Percentiles rank a stretch among this genome's conserved stretches.
Conservation (phyloP, 2,888 invertebrate genomes). For the Reticulitermes lucifugus region DNA sequence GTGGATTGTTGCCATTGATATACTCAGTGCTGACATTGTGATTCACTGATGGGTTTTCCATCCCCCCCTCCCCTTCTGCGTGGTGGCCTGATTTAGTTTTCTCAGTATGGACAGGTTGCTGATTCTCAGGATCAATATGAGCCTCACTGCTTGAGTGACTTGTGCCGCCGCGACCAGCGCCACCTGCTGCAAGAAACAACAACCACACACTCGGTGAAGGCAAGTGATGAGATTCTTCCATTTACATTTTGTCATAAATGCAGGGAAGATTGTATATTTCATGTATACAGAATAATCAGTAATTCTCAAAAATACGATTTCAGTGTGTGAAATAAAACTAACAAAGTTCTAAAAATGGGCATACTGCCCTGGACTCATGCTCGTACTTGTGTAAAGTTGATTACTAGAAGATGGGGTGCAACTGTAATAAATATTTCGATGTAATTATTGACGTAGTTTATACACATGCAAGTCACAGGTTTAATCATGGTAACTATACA, state of each 20-base stretch:
- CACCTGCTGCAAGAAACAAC: constrained; percentile 52
- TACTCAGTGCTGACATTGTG: constrained; percentile 70
- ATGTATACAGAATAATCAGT: neutral
- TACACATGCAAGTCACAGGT: too few relatives aligned
- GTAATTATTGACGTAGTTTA: too few relatives aligned
- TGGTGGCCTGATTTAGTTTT: constrained; percentile 57
- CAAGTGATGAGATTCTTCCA: constrained; percentile 33
- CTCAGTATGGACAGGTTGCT: constrained; percentile 13
- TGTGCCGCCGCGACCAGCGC: constrained; percentile 44
- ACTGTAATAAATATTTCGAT: too few relatives aligned
- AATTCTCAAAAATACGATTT: neutral
- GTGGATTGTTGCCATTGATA: constrained; percentile 67
- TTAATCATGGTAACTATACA: neutral
- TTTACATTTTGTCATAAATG: neutral
- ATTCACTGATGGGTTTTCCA: constrained; percentile 62
- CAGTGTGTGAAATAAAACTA: neutral
- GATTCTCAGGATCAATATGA: constrained; percentile 50
- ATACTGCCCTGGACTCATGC: too few relatives aligned
- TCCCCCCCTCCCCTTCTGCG: constrained; percentile 56
- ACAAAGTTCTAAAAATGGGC: too few relatives aligned
- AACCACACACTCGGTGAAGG: constrained; percentile 50
- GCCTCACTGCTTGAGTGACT: constrained; percentile 53
- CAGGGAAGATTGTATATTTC: constrained; percentile 3
- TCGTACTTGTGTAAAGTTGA: too few relatives aligned
- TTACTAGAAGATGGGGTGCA: too few relatives aligned